Evolutionary conservation across 2,888 invertebrate species (phyloP).

Genomic region (Scrobipalpa atriplicella): DNA sequence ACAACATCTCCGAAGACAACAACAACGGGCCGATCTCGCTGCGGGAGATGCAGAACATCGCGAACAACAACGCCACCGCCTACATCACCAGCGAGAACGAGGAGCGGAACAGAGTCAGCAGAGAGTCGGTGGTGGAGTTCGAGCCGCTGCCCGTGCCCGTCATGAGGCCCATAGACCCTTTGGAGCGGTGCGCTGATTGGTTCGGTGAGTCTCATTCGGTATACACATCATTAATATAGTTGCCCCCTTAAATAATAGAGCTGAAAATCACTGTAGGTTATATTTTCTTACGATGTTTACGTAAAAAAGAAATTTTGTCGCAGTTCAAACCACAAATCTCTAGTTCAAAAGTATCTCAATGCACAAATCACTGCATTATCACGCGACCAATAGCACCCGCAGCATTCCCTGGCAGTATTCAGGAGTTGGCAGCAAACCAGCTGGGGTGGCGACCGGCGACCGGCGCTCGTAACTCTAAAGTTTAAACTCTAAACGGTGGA

Average conservation of each 20-base stretch:
- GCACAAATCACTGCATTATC: constrained; percentile 2
- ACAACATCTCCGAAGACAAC: constrained; percentile 78
- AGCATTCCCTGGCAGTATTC: constrained; percentile 4
- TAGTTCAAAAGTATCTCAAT: background rate
- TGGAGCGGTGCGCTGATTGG: too few relatives aligned
- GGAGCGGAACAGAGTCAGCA: constrained; percentile 68
- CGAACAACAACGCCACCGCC: constrained; percentile 79
- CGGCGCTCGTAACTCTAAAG: background rate
- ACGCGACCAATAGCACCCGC: constrained; percentile 1
- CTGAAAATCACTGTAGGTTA: too few relatives aligned
- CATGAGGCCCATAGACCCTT: too few relatives aligned
- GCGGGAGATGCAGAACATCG: constrained; percentile 82
- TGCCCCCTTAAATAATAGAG: too few relatives aligned
- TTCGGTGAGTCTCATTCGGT: constrained; percentile 48
- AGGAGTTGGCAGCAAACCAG: constrained; percentile 13
- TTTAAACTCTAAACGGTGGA: background rate
- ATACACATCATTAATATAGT: too few relatives aligned
- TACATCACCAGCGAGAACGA: constrained; percentile 80
- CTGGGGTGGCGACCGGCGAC: background rate
- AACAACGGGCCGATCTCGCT: constrained; percentile 82
- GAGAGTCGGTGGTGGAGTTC: constrained; percentile 74
- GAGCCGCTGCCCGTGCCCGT: constrained; percentile 62
- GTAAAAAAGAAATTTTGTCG: too few relatives aligned
- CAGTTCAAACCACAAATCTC: background rate
- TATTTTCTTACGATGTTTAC: too few relatives aligned